Conservation (phyloP, 2,797 vertebrate genomes). For the Thamnophis elegans region DNA sequence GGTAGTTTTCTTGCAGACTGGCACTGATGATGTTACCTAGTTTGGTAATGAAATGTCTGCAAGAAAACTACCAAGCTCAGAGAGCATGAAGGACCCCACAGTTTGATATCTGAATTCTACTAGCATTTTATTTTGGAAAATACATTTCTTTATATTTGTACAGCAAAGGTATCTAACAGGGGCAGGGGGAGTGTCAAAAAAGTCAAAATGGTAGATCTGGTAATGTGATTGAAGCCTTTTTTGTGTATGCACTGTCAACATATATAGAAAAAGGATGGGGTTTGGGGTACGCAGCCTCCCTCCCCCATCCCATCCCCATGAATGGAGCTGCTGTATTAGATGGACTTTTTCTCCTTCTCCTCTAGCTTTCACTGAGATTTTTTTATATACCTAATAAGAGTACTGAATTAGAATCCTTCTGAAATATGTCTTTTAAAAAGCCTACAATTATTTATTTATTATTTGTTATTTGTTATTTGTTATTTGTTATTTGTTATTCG, state of each 20-base stretch:
- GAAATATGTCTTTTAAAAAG: not conserved
- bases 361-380: not conserved
- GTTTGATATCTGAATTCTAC: not conserved
- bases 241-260: not conserved
- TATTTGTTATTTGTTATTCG: no score
- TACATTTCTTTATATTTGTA: not conserved
- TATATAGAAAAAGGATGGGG: not conserved
- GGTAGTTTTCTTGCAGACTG: not conserved
- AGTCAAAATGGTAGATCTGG: not conserved
- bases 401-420: not conserved
- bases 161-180: not conserved
- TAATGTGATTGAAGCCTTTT: not conserved
- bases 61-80: not conserved
- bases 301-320: not conserved
- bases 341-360: not conserved
- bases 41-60: not conserved
- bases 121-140: not conserved
- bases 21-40: not conserved
- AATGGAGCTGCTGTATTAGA: not conserved
- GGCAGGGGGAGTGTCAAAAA: not conserved
- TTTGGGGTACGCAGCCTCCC: not conserved
- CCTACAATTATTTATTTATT: no score
- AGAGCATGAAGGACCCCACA: not conserved
- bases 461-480: no score
- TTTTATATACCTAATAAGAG: not conserved